Base-by-base conservation (phyloP, 2,888 invertebrate species). In the Eupithecia subfuscata region DNA sequence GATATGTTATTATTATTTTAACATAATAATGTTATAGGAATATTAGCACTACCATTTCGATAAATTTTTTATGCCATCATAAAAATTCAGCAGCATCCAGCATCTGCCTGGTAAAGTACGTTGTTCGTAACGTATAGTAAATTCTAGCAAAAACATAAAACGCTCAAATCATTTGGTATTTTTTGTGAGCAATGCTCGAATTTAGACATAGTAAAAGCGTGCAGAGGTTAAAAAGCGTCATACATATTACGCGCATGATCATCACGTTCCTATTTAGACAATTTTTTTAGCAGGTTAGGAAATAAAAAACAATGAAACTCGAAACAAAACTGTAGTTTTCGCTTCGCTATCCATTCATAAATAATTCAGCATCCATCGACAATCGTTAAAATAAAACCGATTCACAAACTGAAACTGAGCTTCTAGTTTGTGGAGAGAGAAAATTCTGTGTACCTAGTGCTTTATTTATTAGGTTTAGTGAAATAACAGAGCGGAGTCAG, bases 301-400 rank as follows among this genome's bases (percentile, higher is more conserved):
- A 56, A 56, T 56, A 9, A 25, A 60, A 60, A 25, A 37, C 34
- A 37, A 14, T 25, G 1, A 60, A 60, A 14, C 22, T 60, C 11
- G 12, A 25, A 60, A 60, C 12, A 25, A 25, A 25, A 9, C 25
- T 25, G 22, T 56, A 56, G 56, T 56, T 56, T 22, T 25, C 56
- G 11, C 67, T 52, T 68, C 12, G n/a, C 25, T 60, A 25, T 25
- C 25, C 18, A 56, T 40, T 72, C 68, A 73, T 73, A 60, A 40
- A 69, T 73, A 60, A 73, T 73, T 69, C 73, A 73, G 63, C 22
- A 64, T 56, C 30, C 67, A 67, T 68, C 7, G 5, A 30, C 37
- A 48, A 71, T 37, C 56, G 73, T 60, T 60, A 43, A 69, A 43
- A 60, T 60, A 60, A 60, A 60, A 12, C 60, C 25, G 60, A 60